Percentiles rank a stretch among this genome's conserved stretches.
These are phyloP conservation scores for Idaea aversata DNA, from an alignment of 2,888 invertebrate genomes.

Conservation along the genomic window DNA sequence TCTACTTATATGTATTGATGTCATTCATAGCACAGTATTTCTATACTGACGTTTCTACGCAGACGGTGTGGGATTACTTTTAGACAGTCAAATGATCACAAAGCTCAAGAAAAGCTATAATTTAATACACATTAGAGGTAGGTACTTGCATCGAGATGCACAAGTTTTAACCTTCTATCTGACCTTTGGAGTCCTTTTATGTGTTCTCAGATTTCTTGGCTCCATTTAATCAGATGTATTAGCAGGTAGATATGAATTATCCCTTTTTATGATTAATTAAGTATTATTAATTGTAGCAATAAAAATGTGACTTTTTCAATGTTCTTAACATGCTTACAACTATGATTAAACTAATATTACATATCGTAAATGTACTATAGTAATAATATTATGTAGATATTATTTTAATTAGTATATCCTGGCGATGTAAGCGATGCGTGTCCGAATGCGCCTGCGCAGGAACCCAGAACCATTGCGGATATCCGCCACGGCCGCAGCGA, in stretches of 20 bases:
- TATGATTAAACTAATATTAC: too few relatives aligned
- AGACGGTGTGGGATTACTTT: not conserved
- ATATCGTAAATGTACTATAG: not conserved
- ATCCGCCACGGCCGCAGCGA: constrained; percentile 57
- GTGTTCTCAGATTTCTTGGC: not conserved
- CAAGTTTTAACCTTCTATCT: constrained; percentile 1
- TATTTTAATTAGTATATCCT: constrained; percentile 31
- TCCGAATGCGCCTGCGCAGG: constrained; percentile 34
- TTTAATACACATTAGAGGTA: not conserved
- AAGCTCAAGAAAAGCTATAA: not conserved
- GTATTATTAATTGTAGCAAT: too few relatives aligned
- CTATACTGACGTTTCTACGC: not conserved
- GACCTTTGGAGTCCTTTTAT: not conserved
- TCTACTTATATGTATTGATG: not conserved
- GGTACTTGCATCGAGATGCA: not conserved
- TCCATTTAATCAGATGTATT: not conserved
- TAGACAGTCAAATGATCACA: not conserved
- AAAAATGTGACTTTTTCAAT: too few relatives aligned
- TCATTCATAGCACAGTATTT: not conserved
- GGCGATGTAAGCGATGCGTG: constrained; percentile 32
- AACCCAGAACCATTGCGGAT: constrained; percentile 56
- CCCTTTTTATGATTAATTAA: too few relatives aligned
- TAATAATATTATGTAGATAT: not conserved
- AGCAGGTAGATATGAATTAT: not conserved
- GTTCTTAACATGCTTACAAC: too few relatives aligned